Evolutionary conservation across 2,888 invertebrate species (phyloP), one percentile per base, ranked within the genome.

Genomic region (Anarsia innoxiella): DNA sequence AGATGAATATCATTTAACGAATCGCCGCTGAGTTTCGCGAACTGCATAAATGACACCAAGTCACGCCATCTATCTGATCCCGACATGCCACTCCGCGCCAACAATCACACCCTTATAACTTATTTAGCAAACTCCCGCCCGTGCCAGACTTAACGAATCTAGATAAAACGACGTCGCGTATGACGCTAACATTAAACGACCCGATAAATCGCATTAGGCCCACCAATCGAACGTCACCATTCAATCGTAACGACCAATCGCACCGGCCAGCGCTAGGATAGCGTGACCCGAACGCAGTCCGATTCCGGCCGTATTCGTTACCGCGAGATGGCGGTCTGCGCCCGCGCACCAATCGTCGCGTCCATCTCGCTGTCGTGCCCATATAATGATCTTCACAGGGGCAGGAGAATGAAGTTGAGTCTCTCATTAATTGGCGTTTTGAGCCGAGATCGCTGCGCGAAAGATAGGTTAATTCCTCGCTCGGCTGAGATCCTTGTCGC

Each of bases 381-480:
- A 79, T 83, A 83, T 83, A 84, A 84, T 84, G 83, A 84, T 84
- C 84, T 83, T 82, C 83, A 82, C 82, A 82, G 79, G 79, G 75
- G 66, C 78, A 77, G 69, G 73, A 82, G 83, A 84, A 84, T 84
- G 84, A 84, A 84, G 83, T 84, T 84, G 84, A 84, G 83, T 74
- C 78, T 74, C 83, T 82, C 83, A 83, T 84, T 83, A 84, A 83
- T 83, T 83, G 83, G 84, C 82, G 77, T 83, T 84, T 84, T 84
- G 83, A 83, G 80, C 60, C 71, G 82, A 84, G 84, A 84, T 84
- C 83, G 82, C 66, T 74, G 75, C 66, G 73, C 79, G 71, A 76
- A 82, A 82, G 84, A 83, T 84, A 84, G 83, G 82, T 84, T 84
- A 84, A 84, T 84, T 84, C 83, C 78, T 82, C 70, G 78, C 77